Base-by-base conservation (phyloP, 2,888 invertebrate species). In the Coleophora deauratella region DNA sequence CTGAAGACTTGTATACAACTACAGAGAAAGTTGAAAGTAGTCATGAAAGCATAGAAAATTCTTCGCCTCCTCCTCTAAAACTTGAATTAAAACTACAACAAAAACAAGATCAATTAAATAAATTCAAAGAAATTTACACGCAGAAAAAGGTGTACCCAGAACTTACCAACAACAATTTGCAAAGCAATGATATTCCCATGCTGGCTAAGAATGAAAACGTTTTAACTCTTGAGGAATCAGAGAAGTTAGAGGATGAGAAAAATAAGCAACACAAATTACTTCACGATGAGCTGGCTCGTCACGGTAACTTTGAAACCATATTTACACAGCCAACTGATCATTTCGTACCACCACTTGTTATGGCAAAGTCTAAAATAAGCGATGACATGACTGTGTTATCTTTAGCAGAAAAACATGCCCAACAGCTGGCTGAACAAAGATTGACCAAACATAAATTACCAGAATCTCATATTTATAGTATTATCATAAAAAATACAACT, bases 351-450 rank as follows among this genome's bases (percentile, higher is more conserved):
- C 86, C 86, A 3, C 52, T 87, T 27, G 86, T 87, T 2, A 87
- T 87, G 81, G 86, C 86, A 21, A 86, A 85, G 51, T 77, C 86
- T 38, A 86, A 76, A 64, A 66, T 84, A 21, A 79, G 78, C 49
- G 75, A 86, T 45, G 86, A 86, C 41, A 85, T 86, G 86, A 84
- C 73, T 27, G 82, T 85, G 35, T 59, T 86, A 46, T 84, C 86
- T 3, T 58, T 86, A 55, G 65, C 85, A 70, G 78, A 82, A 71
- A 76, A 87, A 66, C 71, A 81, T 60, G 76, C 79, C 14, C 79
- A 88, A 60, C 76, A 80, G 55, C 47, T 79, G 30, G 72, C 76
- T 42, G 76, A 76, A 55, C 66, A 73, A 45, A 61, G 66, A 37
- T 59, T 57, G 33, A 51, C 41, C 15, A 68, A 67, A 49, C 62